Conservation (phyloP, 2,113 vertebrate species). For the Poeciliopsis prolifica region DNA sequence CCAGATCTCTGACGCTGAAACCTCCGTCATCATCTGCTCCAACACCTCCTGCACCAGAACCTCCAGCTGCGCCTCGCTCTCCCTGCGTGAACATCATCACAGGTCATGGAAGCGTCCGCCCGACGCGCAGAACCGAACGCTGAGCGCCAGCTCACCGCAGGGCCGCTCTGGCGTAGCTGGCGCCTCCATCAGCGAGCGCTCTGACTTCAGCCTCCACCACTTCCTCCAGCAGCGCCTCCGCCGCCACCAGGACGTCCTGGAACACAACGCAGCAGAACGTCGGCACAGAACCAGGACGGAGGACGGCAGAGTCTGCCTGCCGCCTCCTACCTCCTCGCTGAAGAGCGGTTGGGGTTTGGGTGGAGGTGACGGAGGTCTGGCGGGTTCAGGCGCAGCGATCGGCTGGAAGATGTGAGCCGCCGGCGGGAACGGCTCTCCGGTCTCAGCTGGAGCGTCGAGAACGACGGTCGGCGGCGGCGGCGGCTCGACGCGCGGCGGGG, state of each 20-base stretch:
- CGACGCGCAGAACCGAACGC: not conserved
- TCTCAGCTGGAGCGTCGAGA: constrained; percentile 32
- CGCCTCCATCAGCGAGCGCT: constrained; percentile 76
- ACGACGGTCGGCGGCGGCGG: too few relatives aligned
- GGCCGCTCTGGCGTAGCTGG: constrained; percentile 76
- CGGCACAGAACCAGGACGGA: not conserved
- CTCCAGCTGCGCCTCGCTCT: constrained; percentile 76
- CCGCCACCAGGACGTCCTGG: constrained; percentile 84
- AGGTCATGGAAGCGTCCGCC: not conserved
- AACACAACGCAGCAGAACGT: not conserved
- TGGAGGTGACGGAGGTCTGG: constrained; percentile 64
- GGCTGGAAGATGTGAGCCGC: constrained; percentile 67
- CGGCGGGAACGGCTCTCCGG: not conserved
- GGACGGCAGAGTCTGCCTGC: not conserved
- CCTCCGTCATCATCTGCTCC: constrained; percentile 75
- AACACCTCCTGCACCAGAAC: constrained; percentile 79
- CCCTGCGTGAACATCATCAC: constrained; percentile 67
- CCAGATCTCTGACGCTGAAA: constrained; percentile 71
- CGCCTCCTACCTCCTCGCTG: constrained; percentile 80
- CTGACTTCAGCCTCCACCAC: constrained; percentile 79
- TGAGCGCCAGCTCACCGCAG: constrained; percentile 77
- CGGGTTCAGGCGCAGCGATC: constrained; percentile 61
- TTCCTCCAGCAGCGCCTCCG: constrained; percentile 84
- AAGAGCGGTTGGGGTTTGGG: constrained; percentile 82
- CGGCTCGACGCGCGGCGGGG: constrained; percentile 16